Evolutionary conservation across 2,113 vertebrate genomes (phyloP), one percentile per base, ranked within the genome.

Genomic region (Clarias magur): DNA sequence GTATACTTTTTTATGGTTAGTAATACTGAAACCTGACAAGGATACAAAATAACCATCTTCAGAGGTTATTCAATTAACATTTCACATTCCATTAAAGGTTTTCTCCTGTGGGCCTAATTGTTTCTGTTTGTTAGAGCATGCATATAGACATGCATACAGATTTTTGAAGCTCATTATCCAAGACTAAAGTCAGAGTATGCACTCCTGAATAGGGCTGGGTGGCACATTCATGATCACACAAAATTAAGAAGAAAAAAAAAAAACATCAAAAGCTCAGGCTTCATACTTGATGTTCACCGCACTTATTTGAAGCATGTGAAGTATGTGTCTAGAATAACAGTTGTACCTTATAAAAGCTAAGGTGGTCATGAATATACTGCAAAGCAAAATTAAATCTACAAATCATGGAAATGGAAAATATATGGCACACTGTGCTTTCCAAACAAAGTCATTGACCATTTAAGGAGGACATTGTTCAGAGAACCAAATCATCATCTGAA

Each of bases 131-230:
- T 70, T 70, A 54, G 34, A 84, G 10, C 65, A 56, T 84, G 65
- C 60, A 83, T 73, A 59, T 23, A 27, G n/a, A 25, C 19, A 75
- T 7, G 65, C 38, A 73, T 80, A 80, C 12, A 7, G 73, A 62
- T 83, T 59, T 75, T 70, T 62, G 65, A 59, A 82, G 79, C 78
- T 59, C 68, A 81, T 88, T 82, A 85, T 27, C 48, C 34, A 70
- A 48, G 10, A 72, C 56, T 13, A 56, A 76, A 88, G 38, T 57
- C 72, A 65, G 25, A 82, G 59, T 80, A 70, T 11, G 54, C 21
- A 80, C 34, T 63, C 72, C 63, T 78, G 30, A 65, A 70, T 23
- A 80, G n/a, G 30, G 59, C 11, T 30, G 25, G 54, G 10, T 17
- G 38, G 62, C 65, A 48, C 25, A 1, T 82, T 67, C n/a, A 10